Percentiles rank a stretch among this genome's conserved stretches.
Evolutionary conservation across 2,113 vertebrate species (phyloP).

Genomic region (Numida meleagris): DNA sequence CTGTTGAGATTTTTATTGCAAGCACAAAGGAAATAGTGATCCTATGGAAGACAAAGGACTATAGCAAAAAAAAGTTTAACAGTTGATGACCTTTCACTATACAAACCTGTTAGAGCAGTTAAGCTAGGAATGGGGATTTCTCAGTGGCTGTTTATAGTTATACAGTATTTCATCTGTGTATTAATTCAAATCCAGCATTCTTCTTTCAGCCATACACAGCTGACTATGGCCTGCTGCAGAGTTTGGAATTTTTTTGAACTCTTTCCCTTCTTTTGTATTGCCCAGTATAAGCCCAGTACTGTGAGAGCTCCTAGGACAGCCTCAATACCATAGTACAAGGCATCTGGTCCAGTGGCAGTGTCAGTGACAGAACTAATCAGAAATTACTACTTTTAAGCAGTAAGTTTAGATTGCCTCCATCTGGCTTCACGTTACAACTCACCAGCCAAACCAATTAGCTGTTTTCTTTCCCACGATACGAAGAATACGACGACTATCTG

Average conservation of each 20-base stretch:
- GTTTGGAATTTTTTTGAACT: background rate
- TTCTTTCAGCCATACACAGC: background rate
- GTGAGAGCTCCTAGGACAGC: background rate
- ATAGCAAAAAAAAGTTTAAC: background rate
- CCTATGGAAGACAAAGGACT: background rate
- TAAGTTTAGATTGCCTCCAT: background rate
- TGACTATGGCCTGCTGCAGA: background rate
- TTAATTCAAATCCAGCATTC: background rate
- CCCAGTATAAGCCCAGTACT: background rate
- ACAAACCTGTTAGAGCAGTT: background rate
- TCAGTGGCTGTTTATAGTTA: background rate
- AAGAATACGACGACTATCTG: background rate
- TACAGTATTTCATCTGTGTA: background rate
- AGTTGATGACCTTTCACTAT: background rate
- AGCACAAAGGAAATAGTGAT: constrained; percentile 20
- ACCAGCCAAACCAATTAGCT: background rate
- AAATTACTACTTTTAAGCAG: background rate
- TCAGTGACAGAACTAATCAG: background rate
- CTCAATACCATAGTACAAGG: accelerated
- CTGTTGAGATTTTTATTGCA: constrained; percentile 14
- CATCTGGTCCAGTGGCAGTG: background rate
- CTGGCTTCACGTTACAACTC: background rate
- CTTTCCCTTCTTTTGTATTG: background rate
- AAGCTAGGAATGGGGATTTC: background rate
- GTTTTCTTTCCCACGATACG: background rate